Evolutionary conservation across 2,113 vertebrate species (phyloP), one percentile per base, ranked within the genome.

Genomic region (Alectura lathami): DNA sequence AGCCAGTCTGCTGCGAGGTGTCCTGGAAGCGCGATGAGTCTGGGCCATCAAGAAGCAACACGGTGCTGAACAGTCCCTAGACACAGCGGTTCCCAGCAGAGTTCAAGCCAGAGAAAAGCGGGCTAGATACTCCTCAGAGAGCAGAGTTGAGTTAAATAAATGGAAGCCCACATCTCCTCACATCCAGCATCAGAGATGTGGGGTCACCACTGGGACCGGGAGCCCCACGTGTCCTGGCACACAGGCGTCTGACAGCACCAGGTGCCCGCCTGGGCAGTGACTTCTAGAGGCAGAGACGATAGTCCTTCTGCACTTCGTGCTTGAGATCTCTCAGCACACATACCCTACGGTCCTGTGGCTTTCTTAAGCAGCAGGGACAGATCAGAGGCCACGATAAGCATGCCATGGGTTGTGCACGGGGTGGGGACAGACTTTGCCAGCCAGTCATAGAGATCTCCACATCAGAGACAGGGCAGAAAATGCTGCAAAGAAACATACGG

Each of bases 371-470:
- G 74, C 3, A 54, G 15, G 0, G 0, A 66, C 63, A 50, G 47
- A 50, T 21, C 67, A 81, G 36, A 40, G 42, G 78, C 48, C 51
- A 63, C 78, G 43, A 42, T 18, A 67, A 5, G 2, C 47, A 16
- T 0, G 0, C 24, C 45, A 57, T 17, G n/a, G 69, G 32, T 50
- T 47, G 64, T 2, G 5, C 53, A 68, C 0, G 0, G 54, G 53
- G 63, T n/a, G 27, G 62, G 84, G 38, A 38, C 64, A 87, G 51
- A 51, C 26, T 56, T 30, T 36, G 36, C 21, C 74, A 72, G 32
- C 24, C 45, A 42, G 14, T 48, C n/a, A 40, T 20, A 85, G 38
- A 86, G 48, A 60, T 30, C 51, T 93, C 64, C 2, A 2, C 38
- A 36, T 21, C 74, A 72, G 38, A 66, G 59, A 84, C 50, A 70